These are phyloP conservation scores for Morelia viridis DNA, from an alignment of 2,797 vertebrate genomes.

Conservation along the genomic window DNA sequence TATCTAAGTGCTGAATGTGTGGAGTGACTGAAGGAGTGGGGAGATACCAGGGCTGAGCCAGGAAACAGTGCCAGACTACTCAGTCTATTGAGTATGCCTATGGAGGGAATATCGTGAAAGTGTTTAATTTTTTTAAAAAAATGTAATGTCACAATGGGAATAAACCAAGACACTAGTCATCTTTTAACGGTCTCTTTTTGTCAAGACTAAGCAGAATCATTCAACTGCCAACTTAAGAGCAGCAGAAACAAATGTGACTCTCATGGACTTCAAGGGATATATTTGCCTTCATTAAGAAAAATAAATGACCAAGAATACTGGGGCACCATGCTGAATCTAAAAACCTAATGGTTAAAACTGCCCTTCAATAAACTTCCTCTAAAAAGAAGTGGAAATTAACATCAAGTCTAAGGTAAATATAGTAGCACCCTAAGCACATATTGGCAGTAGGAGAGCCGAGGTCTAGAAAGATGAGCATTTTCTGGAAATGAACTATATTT, in stretches of 20 bases:
- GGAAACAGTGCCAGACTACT: too few species aligned
- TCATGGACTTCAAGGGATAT: neutral
- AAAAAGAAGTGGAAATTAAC: neutral
- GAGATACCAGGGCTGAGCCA: too few species aligned
- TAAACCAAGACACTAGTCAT: neutral
- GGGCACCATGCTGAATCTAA: neutral
- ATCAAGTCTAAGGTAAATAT: neutral
- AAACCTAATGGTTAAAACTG: neutral
- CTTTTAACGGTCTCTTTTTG: neutral
- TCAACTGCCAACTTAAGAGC: neutral
- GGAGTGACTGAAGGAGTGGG: too few species aligned
- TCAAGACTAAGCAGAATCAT: neutral
- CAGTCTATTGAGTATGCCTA: too few species aligned
- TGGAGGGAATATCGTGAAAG: too few species aligned
- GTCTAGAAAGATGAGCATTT: neutral
- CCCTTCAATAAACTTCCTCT: neutral
- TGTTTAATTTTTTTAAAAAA: too few species aligned
- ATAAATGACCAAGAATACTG: neutral
- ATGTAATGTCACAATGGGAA: neutral
- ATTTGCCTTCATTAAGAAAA: neutral
- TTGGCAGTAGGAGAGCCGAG: too few species aligned
- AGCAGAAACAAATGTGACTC: neutral
- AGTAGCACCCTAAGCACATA: neutral
- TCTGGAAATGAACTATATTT: neutral
- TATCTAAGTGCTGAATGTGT: too few species aligned